Evolutionary conservation across 2,888 invertebrate genomes (phyloP).

Genomic region (Xylocampa areola): DNA sequence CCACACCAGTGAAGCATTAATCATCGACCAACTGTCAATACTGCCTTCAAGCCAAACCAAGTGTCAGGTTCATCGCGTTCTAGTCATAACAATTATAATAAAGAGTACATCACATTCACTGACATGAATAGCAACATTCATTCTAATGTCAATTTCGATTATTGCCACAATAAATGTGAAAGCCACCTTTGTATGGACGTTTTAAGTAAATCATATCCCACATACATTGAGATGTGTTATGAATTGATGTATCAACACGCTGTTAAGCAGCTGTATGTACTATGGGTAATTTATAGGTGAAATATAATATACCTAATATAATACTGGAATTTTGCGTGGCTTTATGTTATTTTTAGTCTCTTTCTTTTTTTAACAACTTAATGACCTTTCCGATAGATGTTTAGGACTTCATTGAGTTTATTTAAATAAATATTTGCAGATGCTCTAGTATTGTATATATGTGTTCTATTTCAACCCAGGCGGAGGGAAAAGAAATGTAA

Average conservation of each 20-base stretch:
- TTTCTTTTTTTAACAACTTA: too few species aligned
- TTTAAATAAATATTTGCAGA: too few species aligned
- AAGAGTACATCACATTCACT: conserved; percentile 13
- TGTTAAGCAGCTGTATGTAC: conserved; percentile 25
- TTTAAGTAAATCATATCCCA: conserved; percentile 50
- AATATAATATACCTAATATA: too few species aligned
- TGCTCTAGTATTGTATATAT: too few species aligned
- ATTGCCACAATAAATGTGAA: conserved; percentile 61
- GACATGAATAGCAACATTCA: conserved; percentile 39
- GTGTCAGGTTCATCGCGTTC: conserved; percentile 27
- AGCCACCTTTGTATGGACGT: conserved; percentile 60
- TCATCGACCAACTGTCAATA: conserved; percentile 37
- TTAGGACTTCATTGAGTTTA: too few species aligned
- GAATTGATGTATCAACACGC: conserved; percentile 38
- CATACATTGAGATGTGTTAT: conserved; percentile 34
- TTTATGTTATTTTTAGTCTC: too few species aligned
- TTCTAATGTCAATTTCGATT: conserved; percentile 52
- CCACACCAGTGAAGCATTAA: conserved; percentile 32
- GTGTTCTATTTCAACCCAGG: too few species aligned
- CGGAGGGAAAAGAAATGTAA: too few species aligned
- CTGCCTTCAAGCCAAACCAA: conserved; percentile 11
- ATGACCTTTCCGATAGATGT: too few species aligned
- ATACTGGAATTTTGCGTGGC: too few species aligned
- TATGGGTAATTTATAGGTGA: too few species aligned
- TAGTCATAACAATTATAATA: conserved; percentile 32